Percentiles rank a stretch among this genome's conserved stretches.
phyloP scores from a whole-genome alignment of 2,888 invertebrate genomes.

The Drosophila borborema region DNA sequence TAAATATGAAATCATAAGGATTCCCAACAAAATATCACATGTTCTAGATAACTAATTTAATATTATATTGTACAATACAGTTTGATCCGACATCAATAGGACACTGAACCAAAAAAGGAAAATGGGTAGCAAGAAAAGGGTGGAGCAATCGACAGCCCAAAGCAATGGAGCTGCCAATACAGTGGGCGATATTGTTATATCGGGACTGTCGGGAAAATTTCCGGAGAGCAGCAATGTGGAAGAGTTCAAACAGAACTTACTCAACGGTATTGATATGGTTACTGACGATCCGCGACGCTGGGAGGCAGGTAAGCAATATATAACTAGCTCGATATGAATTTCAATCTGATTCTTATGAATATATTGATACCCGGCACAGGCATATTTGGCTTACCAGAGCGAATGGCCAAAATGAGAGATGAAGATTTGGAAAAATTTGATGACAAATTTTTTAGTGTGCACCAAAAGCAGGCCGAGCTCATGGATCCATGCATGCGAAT shows the following conservation, averaged over 20 bases:
- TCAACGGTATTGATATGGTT: constrained; percentile 96
- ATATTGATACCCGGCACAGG: constrained; percentile 83
- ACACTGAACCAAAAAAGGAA: constrained; percentile 42
- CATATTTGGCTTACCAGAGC: constrained; percentile 91
- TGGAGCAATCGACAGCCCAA: constrained; percentile 13
- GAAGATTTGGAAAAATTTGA: constrained; percentile 90
- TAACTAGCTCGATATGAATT: background rate
- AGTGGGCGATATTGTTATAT: constrained; percentile 90
- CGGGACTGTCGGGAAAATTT: constrained; percentile 94
- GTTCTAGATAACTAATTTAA: too few relatives aligned
- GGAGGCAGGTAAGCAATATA: constrained; percentile 88
- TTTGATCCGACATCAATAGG: constrained; percentile 19
- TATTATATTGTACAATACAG: constrained; percentile 1
- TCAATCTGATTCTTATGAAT: background rate
- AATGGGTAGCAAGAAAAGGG: constrained; percentile 63
- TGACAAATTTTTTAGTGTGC: constrained; percentile 95
- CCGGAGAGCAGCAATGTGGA: constrained; percentile 96
- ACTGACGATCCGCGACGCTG: constrained; percentile 96
- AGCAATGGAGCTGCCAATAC: constrained; percentile 19
- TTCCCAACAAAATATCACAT: background rate
- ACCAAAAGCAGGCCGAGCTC: constrained; percentile 94
- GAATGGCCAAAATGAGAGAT: constrained; percentile 93
- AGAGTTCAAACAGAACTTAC: constrained; percentile 96
- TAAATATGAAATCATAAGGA: too few relatives aligned
- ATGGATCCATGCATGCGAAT: constrained; percentile 97